phyloP scores from a whole-genome alignment of 2,113 vertebrate genomes.

The Melanocharis versteri region DNA sequence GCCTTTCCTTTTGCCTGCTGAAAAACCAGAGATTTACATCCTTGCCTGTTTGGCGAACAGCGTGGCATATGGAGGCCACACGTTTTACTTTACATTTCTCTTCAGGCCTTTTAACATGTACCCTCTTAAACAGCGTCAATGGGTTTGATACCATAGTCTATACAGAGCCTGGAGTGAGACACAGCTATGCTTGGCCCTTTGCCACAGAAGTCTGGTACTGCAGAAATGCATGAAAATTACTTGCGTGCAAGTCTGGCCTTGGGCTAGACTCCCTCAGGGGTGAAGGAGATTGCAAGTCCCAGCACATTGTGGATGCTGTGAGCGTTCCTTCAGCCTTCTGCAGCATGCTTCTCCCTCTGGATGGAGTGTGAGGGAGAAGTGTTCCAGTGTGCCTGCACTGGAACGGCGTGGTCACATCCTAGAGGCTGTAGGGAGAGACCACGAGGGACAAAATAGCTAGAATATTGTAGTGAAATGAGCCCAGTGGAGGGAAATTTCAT shows the following conservation, averaged over 20 bases:
- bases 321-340: background rate
- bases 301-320: rapidly evolving
- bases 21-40: background rate
- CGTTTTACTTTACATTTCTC: background rate
- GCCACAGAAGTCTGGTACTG: background rate
- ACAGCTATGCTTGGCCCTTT: background rate
- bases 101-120: background rate
- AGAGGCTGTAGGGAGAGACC: background rate
- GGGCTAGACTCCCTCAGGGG: background rate
- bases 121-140: background rate
- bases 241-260: background rate
- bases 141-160: background rate
- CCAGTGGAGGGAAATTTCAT: background rate
- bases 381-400: rapidly evolving
- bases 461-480: background rate
- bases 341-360: background rate
- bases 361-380: background rate
- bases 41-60: background rate
- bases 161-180: background rate
- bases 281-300: background rate
- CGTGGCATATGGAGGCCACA: background rate
- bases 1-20: background rate
- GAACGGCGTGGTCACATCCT: rapidly evolving
- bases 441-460: background rate
- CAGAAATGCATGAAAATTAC: background rate